Evolutionary conservation across 2,113 vertebrate species (phyloP).

Genomic region (Corynorhinus townsendii): DNA sequence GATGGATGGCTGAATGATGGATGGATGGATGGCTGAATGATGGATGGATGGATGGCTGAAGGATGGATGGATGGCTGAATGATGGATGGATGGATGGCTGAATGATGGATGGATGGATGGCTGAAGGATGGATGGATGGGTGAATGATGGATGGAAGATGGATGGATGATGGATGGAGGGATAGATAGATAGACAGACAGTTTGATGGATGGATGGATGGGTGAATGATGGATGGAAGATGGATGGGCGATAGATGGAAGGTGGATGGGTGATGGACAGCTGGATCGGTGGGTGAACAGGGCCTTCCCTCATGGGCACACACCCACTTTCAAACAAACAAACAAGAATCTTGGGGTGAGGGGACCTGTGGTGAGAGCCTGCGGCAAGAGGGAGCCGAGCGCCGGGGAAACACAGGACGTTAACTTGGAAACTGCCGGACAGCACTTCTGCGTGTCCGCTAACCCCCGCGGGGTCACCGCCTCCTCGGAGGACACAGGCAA

Average conservation of each 20-base stretch:
- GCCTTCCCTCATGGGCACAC: neutral
- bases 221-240: neutral
- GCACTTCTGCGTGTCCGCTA: neutral
- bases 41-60: too few relatives aligned
- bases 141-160: rapidly evolving
- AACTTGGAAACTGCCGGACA: neutral
- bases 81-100: rapidly evolving
- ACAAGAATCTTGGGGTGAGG: neutral
- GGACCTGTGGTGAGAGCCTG: neutral
- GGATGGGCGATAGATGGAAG: neutral
- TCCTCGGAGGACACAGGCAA: neutral
- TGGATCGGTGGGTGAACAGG: neutral
- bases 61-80: too few relatives aligned
- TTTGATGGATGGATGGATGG: too few relatives aligned
- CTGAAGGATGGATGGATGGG: too few relatives aligned
- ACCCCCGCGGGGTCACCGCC: neutral
- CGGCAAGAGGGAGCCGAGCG: too few relatives aligned
- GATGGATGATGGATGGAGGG: rapidly evolving
- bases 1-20: too few relatives aligned
- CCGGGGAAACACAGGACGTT: neutral
- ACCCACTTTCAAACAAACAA: neutral
- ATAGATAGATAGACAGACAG: too few relatives aligned
- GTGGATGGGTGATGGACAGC: neutral
- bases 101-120: neutral
- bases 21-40: too few relatives aligned